phyloP scores from a whole-genome alignment of 2,797 vertebrate genomes.

The Eremophila alpestris region DNA sequence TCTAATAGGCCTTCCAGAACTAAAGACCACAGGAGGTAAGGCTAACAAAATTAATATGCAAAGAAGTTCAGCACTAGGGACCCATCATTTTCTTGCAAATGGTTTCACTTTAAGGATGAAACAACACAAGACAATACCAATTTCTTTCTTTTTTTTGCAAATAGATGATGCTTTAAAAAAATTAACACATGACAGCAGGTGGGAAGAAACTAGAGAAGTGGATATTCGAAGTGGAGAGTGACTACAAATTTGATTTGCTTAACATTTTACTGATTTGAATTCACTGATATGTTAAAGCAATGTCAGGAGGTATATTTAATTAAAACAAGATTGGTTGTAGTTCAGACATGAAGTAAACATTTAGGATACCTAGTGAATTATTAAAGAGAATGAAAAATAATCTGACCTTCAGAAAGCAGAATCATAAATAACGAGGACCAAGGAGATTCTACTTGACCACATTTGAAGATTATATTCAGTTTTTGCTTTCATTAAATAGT shows the following conservation, averaged over 20 bases:
- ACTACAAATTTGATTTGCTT: conserved; percentile 84
- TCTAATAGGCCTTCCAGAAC: conserved; percentile 90
- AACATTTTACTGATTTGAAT: conserved; percentile 87
- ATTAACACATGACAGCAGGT: conserved; percentile 94
- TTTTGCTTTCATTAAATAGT: conserved; percentile 46
- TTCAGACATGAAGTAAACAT: conserved; percentile 66
- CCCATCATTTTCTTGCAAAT: conserved; percentile 98
- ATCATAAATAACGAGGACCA: background rate
- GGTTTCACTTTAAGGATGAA: conserved; percentile 94
- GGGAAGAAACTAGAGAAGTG: conserved; percentile 85
- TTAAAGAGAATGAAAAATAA: conserved; percentile 63
- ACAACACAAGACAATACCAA: conserved; percentile 89
- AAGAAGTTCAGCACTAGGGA: conserved; percentile 93
- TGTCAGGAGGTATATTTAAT: conserved; percentile 79
- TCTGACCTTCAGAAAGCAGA: conserved; percentile 43
- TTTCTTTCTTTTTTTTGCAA: conserved; percentile 82
- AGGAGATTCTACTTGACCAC: background rate
- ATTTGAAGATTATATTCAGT: conserved; percentile 17
- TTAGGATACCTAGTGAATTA: conserved; percentile 58
- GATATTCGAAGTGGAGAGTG: conserved; percentile 82
- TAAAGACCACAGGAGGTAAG: conserved; percentile 93
- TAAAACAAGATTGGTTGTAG: conserved; percentile 71
- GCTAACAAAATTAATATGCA: conserved; percentile 99
- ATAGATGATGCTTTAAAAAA: conserved; percentile 89
- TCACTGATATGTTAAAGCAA: conserved; percentile 79